Conservation (phyloP, 2,888 invertebrate genomes). For the Drosophila atroscutellata region DNA sequence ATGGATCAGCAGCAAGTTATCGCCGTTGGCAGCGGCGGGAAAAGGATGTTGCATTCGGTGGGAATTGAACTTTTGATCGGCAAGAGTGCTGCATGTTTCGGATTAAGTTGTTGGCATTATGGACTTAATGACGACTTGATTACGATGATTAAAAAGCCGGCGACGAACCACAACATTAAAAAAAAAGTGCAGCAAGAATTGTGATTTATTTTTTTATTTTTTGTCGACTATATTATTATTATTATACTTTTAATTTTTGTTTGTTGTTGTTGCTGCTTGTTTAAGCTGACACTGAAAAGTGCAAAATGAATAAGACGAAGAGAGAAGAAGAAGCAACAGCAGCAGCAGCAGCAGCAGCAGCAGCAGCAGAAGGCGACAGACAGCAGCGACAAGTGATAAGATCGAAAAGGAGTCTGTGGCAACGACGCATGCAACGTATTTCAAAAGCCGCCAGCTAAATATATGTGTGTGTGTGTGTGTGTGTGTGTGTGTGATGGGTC, state of each 20-base stretch:
- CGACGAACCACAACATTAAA: background rate
- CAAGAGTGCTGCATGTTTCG: conserved; percentile 41
- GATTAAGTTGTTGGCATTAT: conserved; percentile 68
- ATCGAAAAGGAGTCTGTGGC: conserved; percentile 29
- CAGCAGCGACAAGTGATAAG: conserved; percentile 55
- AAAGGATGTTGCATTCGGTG: background rate
- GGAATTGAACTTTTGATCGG: background rate
- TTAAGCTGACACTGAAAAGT: conserved; percentile 22
- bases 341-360: conserved; percentile 1
- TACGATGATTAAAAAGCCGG: conserved; percentile 44
- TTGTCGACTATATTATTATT: conserved; percentile 24
- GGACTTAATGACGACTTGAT: conserved; percentile 57
- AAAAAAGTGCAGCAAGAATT: background rate
- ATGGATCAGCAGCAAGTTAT: background rate
- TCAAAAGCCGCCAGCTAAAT: conserved; percentile 26
- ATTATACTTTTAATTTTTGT: background rate
- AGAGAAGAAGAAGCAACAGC: background rate
- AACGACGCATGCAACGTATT: conserved; percentile 13
- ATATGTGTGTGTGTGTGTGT: background rate
- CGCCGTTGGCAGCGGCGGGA: background rate
- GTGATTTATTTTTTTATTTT: conserved; percentile 3
- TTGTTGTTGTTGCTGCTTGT: conserved; percentile 3
- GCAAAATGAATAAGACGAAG: background rate
- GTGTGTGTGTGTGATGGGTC: conserved; percentile 5
- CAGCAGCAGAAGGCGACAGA: conserved; percentile 29